phyloP scores from a whole-genome alignment of 1,140 invertebrate species.

The Lucilia sericata region DNA sequence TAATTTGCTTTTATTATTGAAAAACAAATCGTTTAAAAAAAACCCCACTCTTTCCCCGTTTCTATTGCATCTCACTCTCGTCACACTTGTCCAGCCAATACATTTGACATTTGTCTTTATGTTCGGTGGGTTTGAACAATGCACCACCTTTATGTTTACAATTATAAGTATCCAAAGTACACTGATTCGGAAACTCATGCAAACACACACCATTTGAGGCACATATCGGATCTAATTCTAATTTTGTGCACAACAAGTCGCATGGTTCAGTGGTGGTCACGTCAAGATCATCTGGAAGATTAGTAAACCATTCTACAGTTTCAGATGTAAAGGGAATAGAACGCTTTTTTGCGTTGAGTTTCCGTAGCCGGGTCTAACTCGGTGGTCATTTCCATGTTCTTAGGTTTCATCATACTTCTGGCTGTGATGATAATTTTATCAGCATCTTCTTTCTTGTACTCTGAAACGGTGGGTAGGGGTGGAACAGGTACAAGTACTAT shows the following conservation, averaged over 20 bases:
- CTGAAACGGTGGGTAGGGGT: too few species aligned
- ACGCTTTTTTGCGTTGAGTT: too few species aligned
- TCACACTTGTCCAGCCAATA: slow-evolving; percentile 51
- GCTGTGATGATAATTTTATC: background rate
- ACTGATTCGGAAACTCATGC: slow-evolving; percentile 61
- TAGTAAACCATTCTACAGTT: too few species aligned
- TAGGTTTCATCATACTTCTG: background rate
- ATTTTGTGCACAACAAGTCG: slow-evolving; percentile 60
- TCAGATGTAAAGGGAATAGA: too few species aligned
- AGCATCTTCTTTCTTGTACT: too few species aligned
- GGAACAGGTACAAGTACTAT: background rate
- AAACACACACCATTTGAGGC: slow-evolving; percentile 60
- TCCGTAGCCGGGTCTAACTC: too few species aligned
- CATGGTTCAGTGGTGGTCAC: slow-evolving; percentile 43
- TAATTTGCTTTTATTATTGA: too few species aligned
- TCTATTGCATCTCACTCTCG: background rate
- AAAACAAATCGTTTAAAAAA: too few species aligned
- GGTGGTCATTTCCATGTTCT: too few species aligned
- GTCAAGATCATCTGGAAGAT: background rate
- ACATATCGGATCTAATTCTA: slow-evolving; percentile 56
- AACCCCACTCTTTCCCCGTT: too few species aligned
- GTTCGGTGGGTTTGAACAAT: slow-evolving; percentile 50
- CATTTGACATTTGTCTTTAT: slow-evolving; percentile 43
- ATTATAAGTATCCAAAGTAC: slow-evolving; percentile 61
- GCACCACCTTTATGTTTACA: slow-evolving; percentile 52